Conservation (phyloP, 2,888 invertebrate species). For the Rhabditoides inermis region DNA sequence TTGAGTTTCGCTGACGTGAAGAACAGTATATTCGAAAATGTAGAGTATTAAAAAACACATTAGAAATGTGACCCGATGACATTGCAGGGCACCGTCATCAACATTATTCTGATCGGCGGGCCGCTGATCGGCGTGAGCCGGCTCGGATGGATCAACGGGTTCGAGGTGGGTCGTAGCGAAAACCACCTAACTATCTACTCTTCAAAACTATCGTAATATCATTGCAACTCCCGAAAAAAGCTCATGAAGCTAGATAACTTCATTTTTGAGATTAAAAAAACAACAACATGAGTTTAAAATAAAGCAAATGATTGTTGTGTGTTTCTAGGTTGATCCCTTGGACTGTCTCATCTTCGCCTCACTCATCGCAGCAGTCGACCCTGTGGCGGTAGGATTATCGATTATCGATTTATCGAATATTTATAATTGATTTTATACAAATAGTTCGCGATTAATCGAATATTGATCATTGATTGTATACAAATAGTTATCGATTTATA, state of each 20-base stretch:
- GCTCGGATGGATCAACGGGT: slow-evolving; percentile 45
- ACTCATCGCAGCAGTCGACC: slow-evolving; percentile 61
- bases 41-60: too few relatives aligned
- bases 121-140: slow-evolving; percentile 23
- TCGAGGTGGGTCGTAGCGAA: slow-evolving; percentile 7
- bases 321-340: slow-evolving; percentile 25
- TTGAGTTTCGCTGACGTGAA: too few relatives aligned
- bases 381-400: slow-evolving; percentile 57
- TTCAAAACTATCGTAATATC: background rate
- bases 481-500: background rate
- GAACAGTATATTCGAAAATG: too few relatives aligned
- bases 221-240: background rate
- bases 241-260: too few relatives aligned
- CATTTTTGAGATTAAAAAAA: too few relatives aligned
- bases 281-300: too few relatives aligned
- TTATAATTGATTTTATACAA: background rate
- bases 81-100: slow-evolving; percentile 51
- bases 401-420: background rate
- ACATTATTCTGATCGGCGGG: slow-evolving; percentile 46
- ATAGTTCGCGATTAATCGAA: background rate
- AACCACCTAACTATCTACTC: too few relatives aligned
- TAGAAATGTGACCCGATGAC: too few relatives aligned
- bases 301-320: background rate
- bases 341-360: slow-evolving; percentile 57
- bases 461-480: too few relatives aligned